Evolutionary conservation across 2,797 vertebrate genomes (phyloP), one percentile per base, ranked within the genome.

Genomic region (Lithobates sylvaticus): DNA sequence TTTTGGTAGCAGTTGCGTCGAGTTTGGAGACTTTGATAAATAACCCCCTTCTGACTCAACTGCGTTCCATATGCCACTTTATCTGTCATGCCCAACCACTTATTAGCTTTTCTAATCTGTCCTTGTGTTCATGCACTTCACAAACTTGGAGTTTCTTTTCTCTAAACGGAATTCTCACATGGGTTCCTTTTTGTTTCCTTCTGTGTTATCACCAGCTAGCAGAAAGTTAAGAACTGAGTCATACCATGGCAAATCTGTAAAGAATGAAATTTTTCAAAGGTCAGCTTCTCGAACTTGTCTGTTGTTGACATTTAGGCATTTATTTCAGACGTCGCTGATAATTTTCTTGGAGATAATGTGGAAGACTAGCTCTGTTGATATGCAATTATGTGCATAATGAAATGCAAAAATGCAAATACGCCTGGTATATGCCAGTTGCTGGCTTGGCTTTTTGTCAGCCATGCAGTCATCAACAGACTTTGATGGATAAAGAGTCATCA

Each of bases 331-430:
- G 88, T 94, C 91, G 95, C 94, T 95, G 97, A 98, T 98, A 97
- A 96, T 96, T 95, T 96, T 96, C 96, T 92, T 90, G 85, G 91
- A 97, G 96, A 97, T 96, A 98, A 97, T 96, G 90, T 91, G 91
- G 95, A 95, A 95, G 95, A 95, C 95, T 91, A 91, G 94, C 95
- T 96, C 95, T 96, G 93, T 94, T 92, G 95, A 94, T 95, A 96
- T 96, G 96, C 97, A 98, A 98, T 98, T 98, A 98, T 94, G 94
- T 93, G 90, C 88, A 76, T 98, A 99, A 99, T 98, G 96, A 99
- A 95, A 99, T 98, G 98, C 97, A 97, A 96, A 97, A 96, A 99
- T 99, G 97, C 96, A 97, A 99, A 98, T 98, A 94, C 91, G 93
- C 95, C 65, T 95, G 95, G 95, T 95, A 95, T 88, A 81, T 93